Evolutionary conservation across 1,140 invertebrate genomes (phyloP), one percentile per base, ranked within the genome.

Genomic region (Dysdera silvatica): DNA sequence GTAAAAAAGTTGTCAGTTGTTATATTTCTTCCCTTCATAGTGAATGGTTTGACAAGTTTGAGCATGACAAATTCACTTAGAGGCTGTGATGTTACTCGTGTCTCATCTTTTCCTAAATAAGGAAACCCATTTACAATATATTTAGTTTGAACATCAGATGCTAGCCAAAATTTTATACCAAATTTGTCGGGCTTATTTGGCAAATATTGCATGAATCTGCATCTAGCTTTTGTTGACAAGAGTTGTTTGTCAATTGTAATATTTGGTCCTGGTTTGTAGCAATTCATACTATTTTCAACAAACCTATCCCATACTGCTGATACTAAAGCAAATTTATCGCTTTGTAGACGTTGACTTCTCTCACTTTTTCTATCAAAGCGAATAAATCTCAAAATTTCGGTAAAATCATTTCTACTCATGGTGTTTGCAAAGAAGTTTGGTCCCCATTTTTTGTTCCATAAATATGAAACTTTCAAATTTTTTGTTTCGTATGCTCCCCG

Each of bases 151-250:
- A 51, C 43, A 63, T 67, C 54, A 41, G 48, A 24, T 14, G 41
- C 14, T 33, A 54, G n/a, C 65, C 55, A 66, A 48, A 66, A 66
- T 45, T 63, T 66, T 2, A 68, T 66, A 40, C 67, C 67, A 56
- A 61, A 65, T 57, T 61, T 68, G 47, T 64, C 57, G 16, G 56
- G 63, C 55, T 68, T 67, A 33, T 52, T 68, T 26, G 48, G 20
- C 54, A 67, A 63, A 51, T 55, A 67, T 33, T 58, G 53, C 10
- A 41, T 67, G 43, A 67, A 68, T 32, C 29, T 16, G 20, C 45
- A 67, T 33, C 57, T 49, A 0, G 48, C 47, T 54, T 61, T 56
- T 18, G 55, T 48, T 35, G 64, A 41, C 26, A 62, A 55, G 31
- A 66, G 33, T 32, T 63, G 55, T 61, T 68, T 57, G 56, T 66